Evolutionary conservation across 2,797 vertebrate genomes (phyloP).

Genomic region (Gorsachius magnificus): DNA sequence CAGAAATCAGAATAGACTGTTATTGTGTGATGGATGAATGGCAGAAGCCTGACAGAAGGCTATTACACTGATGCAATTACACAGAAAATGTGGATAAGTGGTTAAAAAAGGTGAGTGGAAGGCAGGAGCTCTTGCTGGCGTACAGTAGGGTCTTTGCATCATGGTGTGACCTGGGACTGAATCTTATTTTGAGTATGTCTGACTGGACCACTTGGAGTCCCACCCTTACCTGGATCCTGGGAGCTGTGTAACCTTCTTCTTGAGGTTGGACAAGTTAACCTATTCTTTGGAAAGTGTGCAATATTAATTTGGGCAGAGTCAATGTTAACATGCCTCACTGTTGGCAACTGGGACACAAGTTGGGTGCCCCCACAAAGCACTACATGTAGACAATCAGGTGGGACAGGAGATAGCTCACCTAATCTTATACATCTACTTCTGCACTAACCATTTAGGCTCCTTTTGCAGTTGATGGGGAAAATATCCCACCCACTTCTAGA

Average conservation of each 20-base stretch:
- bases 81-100: background rate
- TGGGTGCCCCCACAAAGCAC: background rate
- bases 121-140: background rate
- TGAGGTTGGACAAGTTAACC: background rate
- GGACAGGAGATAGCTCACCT: background rate
- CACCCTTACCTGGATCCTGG: background rate
- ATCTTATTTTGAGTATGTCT: background rate
- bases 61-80: background rate
- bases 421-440: background rate
- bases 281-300: background rate
- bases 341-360: background rate
- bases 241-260: background rate
- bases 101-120: background rate
- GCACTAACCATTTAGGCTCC: background rate
- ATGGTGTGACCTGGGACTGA: background rate
- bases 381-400: too few relatives aligned
- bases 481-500: background rate
- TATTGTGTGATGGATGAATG: constrained; percentile 3
- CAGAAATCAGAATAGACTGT: constrained; percentile 10
- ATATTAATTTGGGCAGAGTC: background rate
- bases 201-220: background rate
- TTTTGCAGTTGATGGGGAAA: background rate
- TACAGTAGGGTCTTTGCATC: background rate
- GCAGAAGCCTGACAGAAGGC: constrained; percentile 32
- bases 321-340: background rate